Conservation (phyloP, 2,888 invertebrate genomes). For the Panopea generosa region DNA sequence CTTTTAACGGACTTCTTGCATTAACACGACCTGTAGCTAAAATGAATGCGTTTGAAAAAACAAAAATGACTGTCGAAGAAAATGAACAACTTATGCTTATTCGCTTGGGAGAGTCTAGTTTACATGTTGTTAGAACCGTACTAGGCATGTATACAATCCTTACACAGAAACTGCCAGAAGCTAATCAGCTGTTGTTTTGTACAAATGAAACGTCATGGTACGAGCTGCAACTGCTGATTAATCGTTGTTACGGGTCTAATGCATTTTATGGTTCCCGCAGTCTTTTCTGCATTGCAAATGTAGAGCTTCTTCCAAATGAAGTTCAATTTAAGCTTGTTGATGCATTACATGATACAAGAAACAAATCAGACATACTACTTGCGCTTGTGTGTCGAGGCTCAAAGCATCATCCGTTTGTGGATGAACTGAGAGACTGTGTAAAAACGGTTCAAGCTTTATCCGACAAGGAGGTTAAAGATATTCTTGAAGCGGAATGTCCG, state of each 20-base stretch:
- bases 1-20: too few species aligned
- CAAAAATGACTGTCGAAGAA: slow-evolving; percentile 39
- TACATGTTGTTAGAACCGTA: slow-evolving; percentile 58
- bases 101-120: slow-evolving; percentile 62
- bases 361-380: slow-evolving; percentile 30
- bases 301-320: slow-evolving; percentile 64
- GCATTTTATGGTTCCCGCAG: background rate
- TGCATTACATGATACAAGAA: slow-evolving; percentile 27
- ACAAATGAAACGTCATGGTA: slow-evolving; percentile 59
- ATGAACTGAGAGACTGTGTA: slow-evolving; percentile 42
- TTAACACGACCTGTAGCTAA: too few species aligned
- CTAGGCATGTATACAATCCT: slow-evolving; percentile 62
- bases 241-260: slow-evolving; percentile 50
- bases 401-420: slow-evolving; percentile 64
- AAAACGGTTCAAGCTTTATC: slow-evolving; percentile 37
- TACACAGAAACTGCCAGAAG: slow-evolving; percentile 59
- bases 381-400: slow-evolving; percentile 66
- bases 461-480: slow-evolving; percentile 26
- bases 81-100: slow-evolving; percentile 54
- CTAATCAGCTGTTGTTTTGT: slow-evolving; percentile 69
- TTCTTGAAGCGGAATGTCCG: slow-evolving; percentile 36
- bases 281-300: slow-evolving; percentile 65
- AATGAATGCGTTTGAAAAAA: background rate
- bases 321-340: slow-evolving; percentile 65
- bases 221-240: slow-evolving; percentile 62